These are phyloP conservation scores for Phylloscopus trochilus DNA, from an alignment of 2,113 vertebrate species.

Conservation along the genomic window DNA sequence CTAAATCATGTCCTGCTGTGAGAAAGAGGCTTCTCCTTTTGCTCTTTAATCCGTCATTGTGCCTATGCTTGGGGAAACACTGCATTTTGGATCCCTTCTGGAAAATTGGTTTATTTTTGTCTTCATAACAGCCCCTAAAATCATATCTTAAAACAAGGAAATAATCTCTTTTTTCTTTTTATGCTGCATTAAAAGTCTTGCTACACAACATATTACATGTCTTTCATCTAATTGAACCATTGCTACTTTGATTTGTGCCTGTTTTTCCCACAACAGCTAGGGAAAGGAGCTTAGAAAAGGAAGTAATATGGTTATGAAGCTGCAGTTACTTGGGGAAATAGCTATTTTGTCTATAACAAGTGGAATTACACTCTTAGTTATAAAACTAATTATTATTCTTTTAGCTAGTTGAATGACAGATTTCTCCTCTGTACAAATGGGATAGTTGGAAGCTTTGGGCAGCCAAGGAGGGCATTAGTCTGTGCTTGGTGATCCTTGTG, in stretches of 20 bases:
- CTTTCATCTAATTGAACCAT: neutral
- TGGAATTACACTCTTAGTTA: neutral
- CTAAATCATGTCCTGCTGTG: neutral
- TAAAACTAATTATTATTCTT: neutral
- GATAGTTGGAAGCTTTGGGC: neutral
- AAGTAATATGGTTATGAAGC: neutral
- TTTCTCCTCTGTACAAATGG: neutral
- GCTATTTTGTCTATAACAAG: neutral
- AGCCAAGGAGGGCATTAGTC: neutral
- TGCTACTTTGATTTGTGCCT: neutral
- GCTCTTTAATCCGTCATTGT: neutral
- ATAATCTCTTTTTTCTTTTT: neutral
- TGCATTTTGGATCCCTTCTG: neutral
- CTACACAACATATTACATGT: neutral
- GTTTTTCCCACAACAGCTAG: neutral
- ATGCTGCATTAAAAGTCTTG: neutral
- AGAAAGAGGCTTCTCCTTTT: slow-evolving; percentile 8
- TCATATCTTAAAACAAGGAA: neutral
- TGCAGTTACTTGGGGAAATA: slow-evolving; percentile 18
- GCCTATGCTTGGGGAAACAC: neutral
- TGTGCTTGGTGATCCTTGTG: neutral
- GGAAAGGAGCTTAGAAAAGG: neutral
- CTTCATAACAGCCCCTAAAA: neutral
- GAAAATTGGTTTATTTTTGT: slow-evolving; percentile 4
- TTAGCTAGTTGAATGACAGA: neutral